Percentiles rank a stretch among this genome's conserved stretches.
Conservation (phyloP, 2,113 vertebrate species). For the rat (Rattus norvegicus) region GRCr8 NC_086021.1:182095501-182096000, state of each 20-base stretch:
- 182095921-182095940: constrained; percentile 37
- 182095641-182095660: no score
- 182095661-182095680: constrained; percentile 58
- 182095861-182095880: not conserved
- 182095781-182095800: constrained; percentile 76
- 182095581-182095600: not conserved
- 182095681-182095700: constrained; percentile 75
- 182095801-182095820: constrained; percentile 79
- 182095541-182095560: not conserved
- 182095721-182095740: constrained; percentile 65
- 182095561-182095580: no score
- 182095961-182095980: constrained; percentile 38
- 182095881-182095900: constrained; percentile 31
- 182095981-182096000: not conserved
- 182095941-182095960: constrained; percentile 64
- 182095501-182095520: not conserved
- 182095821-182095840: constrained; percentile 63
- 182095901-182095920: not conserved
- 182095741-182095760: constrained; percentile 83
- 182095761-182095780: constrained; percentile 67
- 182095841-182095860: not conserved
- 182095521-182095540: rapidly evolving
- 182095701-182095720: not conserved
- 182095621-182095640: not conserved
- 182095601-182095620: not conserved